Conservation (phyloP, 2,888 invertebrate species). For the Pristionchus maxplancki region DNA sequence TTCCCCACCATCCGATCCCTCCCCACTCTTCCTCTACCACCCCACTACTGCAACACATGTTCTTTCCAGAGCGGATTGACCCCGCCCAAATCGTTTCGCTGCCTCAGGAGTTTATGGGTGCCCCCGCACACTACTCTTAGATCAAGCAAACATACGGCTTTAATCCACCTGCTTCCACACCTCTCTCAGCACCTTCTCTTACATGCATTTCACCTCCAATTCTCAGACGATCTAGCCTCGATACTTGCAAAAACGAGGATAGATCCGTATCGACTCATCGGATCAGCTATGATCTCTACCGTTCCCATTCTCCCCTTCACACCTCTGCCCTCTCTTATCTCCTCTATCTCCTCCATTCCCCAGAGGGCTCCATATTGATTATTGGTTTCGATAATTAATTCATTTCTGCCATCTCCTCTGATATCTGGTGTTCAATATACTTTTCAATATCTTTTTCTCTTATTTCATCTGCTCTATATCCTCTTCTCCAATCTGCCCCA, state of each 20-base stretch:
- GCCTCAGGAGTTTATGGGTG: conserved; percentile 3
- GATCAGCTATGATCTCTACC: conserved; percentile 36
- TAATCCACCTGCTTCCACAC: background rate
- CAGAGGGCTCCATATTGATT: too few relatives aligned
- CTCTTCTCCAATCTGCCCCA: background rate
- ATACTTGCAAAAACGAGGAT: background rate
- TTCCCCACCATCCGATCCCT: background rate
- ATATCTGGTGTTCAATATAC: too few relatives aligned
- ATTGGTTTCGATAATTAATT: too few relatives aligned
- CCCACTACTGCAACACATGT: conserved; percentile 27
- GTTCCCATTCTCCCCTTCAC: conserved; percentile 13
- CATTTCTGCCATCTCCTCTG: too few relatives aligned
- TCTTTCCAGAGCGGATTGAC: background rate
- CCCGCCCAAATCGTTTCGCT: conserved; percentile 17
- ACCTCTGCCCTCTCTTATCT: conserved; percentile 21
- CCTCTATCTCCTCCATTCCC: background rate
- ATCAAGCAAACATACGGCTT: background rate
- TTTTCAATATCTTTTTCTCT: too few relatives aligned
- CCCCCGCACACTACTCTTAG: background rate
- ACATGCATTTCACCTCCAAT: background rate
- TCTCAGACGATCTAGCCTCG: conserved; percentile 13
- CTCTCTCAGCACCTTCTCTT: too few relatives aligned
- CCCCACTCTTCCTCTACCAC: background rate
- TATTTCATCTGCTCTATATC: background rate
- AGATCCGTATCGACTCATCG: background rate